A percentile compares a stretch with the other conserved stretches of the same genome.
Evolutionary conservation across 2,113 vertebrate genomes (phyloP).

Genomic region (Sciurus niger): DNA sequence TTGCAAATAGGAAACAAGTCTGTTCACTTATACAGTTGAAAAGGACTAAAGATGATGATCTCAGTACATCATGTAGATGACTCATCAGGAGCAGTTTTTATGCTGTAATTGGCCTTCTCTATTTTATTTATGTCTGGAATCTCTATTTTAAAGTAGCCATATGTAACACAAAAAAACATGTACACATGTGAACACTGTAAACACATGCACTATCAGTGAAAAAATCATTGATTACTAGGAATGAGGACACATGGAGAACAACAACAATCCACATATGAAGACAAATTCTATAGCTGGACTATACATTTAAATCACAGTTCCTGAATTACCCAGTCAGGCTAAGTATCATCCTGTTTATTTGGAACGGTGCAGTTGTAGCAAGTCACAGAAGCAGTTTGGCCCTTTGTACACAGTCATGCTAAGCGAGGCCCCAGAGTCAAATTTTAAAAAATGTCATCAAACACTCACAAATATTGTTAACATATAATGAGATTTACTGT

Average conservation of each 20-base stretch:
- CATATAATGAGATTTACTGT: conserved; percentile 56
- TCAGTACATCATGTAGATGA: neutral
- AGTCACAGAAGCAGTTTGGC: conserved; percentile 43
- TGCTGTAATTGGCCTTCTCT: neutral
- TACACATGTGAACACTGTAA: neutral
- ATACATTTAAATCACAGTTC: neutral
- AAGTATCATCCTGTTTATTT: neutral
- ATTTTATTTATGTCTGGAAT: neutral
- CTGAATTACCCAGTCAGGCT: neutral
- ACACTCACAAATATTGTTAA: conserved; percentile 65
- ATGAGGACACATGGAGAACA: neutral
- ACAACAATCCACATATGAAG: neutral
- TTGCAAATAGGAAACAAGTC: neutral
- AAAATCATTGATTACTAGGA: neutral
- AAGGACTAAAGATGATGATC: neutral
- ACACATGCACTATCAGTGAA: neutral
- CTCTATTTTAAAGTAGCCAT: neutral
- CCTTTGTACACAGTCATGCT: neutral
- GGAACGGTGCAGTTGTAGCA: neutral
- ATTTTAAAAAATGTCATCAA: conserved; percentile 54
- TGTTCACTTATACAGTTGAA: neutral
- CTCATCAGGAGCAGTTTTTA: neutral
- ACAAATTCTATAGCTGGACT: neutral
- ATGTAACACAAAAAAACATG: neutral
- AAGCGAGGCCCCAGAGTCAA: conserved; percentile 1